Evolutionary conservation across 1,140 invertebrate genomes (phyloP).

Genomic region (Drosophila ficusphila): DNA sequence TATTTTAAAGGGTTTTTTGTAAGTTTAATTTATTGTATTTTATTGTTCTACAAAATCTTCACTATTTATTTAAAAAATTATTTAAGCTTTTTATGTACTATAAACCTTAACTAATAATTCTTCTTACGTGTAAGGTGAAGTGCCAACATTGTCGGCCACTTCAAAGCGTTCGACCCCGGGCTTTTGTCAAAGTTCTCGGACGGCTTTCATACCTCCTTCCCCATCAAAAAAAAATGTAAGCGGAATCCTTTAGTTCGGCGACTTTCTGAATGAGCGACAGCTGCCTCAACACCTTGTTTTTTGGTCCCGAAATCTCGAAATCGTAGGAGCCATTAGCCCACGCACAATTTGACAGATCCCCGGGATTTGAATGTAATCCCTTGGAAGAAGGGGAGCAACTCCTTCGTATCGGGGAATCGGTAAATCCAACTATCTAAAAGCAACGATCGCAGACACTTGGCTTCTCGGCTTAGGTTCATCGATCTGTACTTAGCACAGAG

Average conservation of each 20-base stretch:
- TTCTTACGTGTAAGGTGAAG: background rate
- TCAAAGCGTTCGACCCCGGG: constrained; percentile 39
- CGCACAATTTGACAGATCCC: constrained; percentile 57
- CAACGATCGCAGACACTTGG: constrained; percentile 53
- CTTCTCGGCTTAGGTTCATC: constrained; percentile 65
- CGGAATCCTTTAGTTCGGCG: constrained; percentile 8
- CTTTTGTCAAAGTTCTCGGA: constrained; percentile 49
- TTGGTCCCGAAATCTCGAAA: background rate
- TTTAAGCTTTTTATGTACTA: too few relatives aligned
- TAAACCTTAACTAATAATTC: constrained; percentile 8
- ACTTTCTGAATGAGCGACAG: constrained; percentile 43
- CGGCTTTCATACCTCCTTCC: background rate
- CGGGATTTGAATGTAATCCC: constrained; percentile 39
- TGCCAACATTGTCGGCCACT: constrained; percentile 27
- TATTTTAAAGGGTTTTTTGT: too few relatives aligned
- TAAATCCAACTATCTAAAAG: constrained; percentile 23
- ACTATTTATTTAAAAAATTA: too few relatives aligned
- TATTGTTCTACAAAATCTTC: too few relatives aligned
- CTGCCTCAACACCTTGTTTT: constrained; percentile 43
- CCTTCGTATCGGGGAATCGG: constrained; percentile 29
- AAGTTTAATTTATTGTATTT: background rate
- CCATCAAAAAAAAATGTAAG: background rate
- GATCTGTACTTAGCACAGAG: constrained; percentile 11
- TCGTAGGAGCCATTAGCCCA: background rate
- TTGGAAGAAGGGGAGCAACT: constrained; percentile 42